Percentiles rank a stretch among this genome's conserved stretches.
These are phyloP conservation scores for Poecilobothrus nobilitatus DNA, from an alignment of 2,888 invertebrate genomes.

Conservation along the genomic window DNA sequence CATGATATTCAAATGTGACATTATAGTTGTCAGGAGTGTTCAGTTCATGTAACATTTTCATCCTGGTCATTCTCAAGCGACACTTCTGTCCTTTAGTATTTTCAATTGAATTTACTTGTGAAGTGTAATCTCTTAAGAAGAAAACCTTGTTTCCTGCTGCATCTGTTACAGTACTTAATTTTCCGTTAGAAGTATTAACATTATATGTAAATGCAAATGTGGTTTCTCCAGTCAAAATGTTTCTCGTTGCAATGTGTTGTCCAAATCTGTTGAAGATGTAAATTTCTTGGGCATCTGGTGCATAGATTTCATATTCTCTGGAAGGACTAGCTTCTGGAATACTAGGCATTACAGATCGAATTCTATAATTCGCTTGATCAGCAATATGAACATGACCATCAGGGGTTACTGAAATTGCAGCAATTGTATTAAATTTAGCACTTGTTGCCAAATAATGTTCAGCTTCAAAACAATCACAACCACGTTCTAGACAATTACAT, in stretches of 20 bases:
- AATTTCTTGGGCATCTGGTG: slow-evolving; percentile 90
- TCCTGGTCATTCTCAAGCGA: slow-evolving; percentile 80
- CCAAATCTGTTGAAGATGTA: slow-evolving; percentile 91
- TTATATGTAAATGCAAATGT: slow-evolving; percentile 92
- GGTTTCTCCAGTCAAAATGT: slow-evolving; percentile 89
- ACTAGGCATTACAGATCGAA: slow-evolving; percentile 79
- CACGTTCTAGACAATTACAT: slow-evolving; percentile 84
- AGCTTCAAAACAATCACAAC: slow-evolving; percentile 87
- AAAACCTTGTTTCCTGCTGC: slow-evolving; percentile 86
- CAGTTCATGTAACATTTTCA: slow-evolving; percentile 83
- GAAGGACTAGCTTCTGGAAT: slow-evolving; percentile 77
- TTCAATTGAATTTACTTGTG: slow-evolving; percentile 87
- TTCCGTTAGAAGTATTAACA: slow-evolving; percentile 93
- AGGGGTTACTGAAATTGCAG: slow-evolving; percentile 85
- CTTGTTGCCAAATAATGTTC: slow-evolving; percentile 86
- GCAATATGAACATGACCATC: slow-evolving; percentile 92
- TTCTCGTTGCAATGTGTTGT: slow-evolving; percentile 87
- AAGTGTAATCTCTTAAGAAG: slow-evolving; percentile 71
- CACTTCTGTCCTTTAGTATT: slow-evolving; percentile 90
- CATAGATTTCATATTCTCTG: slow-evolving; percentile 87
- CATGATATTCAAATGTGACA: slow-evolving; percentile 88
- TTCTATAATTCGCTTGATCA: slow-evolving; percentile 86
- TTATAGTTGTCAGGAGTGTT: slow-evolving; percentile 90
- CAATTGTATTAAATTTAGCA: slow-evolving; percentile 89
- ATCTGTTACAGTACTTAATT: slow-evolving; percentile 86